Conservation (phyloP, 1,140 invertebrate genomes). For the Leucophenga varia region DNA sequence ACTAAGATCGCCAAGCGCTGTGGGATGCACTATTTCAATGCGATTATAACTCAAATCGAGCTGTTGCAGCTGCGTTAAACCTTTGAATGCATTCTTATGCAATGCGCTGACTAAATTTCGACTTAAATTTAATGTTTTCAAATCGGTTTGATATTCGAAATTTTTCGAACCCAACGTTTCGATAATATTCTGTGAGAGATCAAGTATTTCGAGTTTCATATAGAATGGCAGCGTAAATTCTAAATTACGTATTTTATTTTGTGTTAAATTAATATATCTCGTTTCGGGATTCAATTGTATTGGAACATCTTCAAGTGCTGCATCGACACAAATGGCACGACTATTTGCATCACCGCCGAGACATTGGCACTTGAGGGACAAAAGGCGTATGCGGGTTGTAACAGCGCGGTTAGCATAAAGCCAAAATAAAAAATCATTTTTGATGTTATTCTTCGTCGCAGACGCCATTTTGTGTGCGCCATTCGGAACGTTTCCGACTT, state of each 20-base stretch:
- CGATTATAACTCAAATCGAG: constrained; percentile 78
- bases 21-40: constrained; percentile 69
- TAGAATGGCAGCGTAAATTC: constrained; percentile 76
- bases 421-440: no score
- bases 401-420: constrained; percentile 21
- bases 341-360: constrained; percentile 67
- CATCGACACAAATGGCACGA: constrained; percentile 72
- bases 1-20: constrained; percentile 71
- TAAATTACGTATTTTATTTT: constrained; percentile 72
- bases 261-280: constrained; percentile 72
- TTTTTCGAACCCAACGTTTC: constrained; percentile 74
- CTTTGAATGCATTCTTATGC: constrained; percentile 74
- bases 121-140: constrained; percentile 74
- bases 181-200: constrained; percentile 80
- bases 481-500: no score
- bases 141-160: constrained; percentile 72
- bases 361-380: constrained; percentile 81
- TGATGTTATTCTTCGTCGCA: constrained; percentile 1
- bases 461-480: constrained; percentile 18
- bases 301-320: constrained; percentile 78
- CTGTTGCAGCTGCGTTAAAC: constrained; percentile 66
- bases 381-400: constrained; percentile 59
- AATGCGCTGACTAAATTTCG: constrained; percentile 70
- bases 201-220: constrained; percentile 73
- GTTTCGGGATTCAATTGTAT: constrained; percentile 86